Evolutionary conservation across 2,113 vertebrate genomes (phyloP).

Genomic region (Orientallactaga bullata): DNA sequence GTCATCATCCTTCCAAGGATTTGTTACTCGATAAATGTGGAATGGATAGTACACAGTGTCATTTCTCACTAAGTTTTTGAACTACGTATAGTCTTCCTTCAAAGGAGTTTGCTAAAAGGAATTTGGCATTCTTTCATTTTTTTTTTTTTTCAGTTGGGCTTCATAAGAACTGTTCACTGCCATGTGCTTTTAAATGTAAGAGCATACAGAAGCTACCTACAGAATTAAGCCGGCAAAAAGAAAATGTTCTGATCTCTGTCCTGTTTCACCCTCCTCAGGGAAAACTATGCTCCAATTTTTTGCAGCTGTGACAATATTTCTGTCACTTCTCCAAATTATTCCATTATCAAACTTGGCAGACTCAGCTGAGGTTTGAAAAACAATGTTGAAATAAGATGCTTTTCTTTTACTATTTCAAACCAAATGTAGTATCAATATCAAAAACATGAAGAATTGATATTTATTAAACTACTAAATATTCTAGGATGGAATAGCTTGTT

Average conservation of each 20-base stretch:
- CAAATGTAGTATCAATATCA: neutral
- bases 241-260: conserved; percentile 41
- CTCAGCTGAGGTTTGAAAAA: conserved; percentile 1
- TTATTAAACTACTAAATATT: neutral
- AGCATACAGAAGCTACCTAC: neutral
- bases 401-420: neutral
- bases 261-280: neutral
- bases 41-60: neutral
- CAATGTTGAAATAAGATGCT: neutral
- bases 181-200: conserved; percentile 57
- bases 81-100: neutral
- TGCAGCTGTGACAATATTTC: conserved; percentile 54
- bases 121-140: neutral
- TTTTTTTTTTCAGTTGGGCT: neutral
- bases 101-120: conserved; percentile 21
- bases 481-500: neutral
- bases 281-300: conserved; percentile 53
- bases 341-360: conserved; percentile 32
- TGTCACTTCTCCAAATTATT: conserved; percentile 21
- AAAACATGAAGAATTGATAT: neutral
- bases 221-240: conserved; percentile 40
- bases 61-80: conserved; percentile 31
- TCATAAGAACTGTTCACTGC: neutral
- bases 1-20: conserved; percentile 43
- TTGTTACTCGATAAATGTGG: neutral